These are phyloP conservation scores for Smittia aterrima DNA, from an alignment of 2,888 invertebrate genomes.

Conservation along the genomic window DNA sequence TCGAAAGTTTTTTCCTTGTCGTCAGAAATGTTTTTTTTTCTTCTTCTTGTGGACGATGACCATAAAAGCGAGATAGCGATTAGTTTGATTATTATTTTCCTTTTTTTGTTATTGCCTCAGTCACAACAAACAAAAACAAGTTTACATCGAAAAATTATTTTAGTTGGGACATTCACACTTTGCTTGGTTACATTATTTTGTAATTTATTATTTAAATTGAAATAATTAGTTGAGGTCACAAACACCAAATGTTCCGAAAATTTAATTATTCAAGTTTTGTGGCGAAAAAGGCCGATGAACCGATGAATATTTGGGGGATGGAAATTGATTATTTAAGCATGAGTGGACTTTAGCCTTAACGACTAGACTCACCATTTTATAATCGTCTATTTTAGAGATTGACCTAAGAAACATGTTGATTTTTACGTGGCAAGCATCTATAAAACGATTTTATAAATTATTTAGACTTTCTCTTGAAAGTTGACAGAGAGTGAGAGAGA, in stretches of 20 bases:
- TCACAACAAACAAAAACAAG: background rate
- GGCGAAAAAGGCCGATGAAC: no score
- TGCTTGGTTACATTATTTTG: background rate
- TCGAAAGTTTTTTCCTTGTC: no score
- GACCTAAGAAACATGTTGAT: constrained; percentile 96
- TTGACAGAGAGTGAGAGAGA: background rate
- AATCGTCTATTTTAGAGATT: constrained; percentile 98
- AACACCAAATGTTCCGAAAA: background rate
- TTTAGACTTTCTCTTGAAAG: background rate
- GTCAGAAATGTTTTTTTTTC: no score
- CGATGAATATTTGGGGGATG: no score
- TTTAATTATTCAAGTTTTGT: background rate
- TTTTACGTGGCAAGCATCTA: constrained; percentile 81
- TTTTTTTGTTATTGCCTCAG: background rate
- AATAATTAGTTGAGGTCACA: constrained; percentile 6
- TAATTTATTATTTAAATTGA: constrained; percentile 18
- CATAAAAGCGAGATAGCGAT: no score
- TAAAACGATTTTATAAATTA: constrained; percentile 46
- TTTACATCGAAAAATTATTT: background rate
- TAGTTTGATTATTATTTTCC: no score
- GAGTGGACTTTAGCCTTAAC: no score
- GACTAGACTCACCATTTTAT: constrained; percentile 86
- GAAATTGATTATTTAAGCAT: no score
- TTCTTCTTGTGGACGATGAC: no score
- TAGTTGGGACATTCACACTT: constrained; percentile 1